Evolutionary conservation across 2,888 invertebrate species (phyloP), one percentile per base, ranked within the genome.

Genomic region (Gisinianus flammeolus): DNA sequence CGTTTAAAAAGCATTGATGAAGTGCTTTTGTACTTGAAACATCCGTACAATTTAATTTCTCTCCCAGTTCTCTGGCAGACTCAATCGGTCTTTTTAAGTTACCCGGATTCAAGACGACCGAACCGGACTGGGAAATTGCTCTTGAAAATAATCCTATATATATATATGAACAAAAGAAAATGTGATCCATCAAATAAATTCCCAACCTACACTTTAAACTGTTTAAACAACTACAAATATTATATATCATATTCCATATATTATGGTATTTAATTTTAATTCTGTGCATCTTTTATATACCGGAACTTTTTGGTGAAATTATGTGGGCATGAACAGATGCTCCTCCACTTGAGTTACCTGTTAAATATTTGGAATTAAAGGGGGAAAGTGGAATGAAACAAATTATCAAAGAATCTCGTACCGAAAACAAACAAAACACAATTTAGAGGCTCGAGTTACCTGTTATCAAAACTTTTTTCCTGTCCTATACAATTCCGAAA

Each of bases 331-430:
- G 77, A 12, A 70, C 62, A 1, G 77, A 70, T 3, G n/a, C n/a
- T n/a, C 26, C 31, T 6, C 56, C 77, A n/a, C 77, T 71, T 5
- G 70, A 70, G 22, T n/a, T n/a, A n/a, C n/a, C n/a, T n/a, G n/a
- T n/a, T n/a, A n/a, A n/a, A n/a, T n/a, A n/a, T n/a, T n/a, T n/a
- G n/a, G n/a, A n/a, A n/a, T n/a, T n/a, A n/a, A n/a, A n/a, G n/a
- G n/a, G n/a, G n/a, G n/a, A n/a, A n/a, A n/a, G n/a, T n/a, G n/a
- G n/a, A n/a, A n/a, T n/a, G n/a, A n/a, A n/a, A n/a, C n/a, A n/a
- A n/a, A n/a, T n/a, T n/a, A n/a, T n/a, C n/a, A n/a, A n/a, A n/a
- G n/a, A n/a, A n/a, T n/a, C n/a, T n/a, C n/a, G n/a, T n/a, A n/a
- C n/a, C n/a, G n/a, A n/a, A n/a, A n/a, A n/a, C n/a, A n/a, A n/a